These are phyloP conservation scores for Xerus rutilus DNA, from an alignment of 2,797 vertebrate genomes.

Conservation along the genomic window DNA sequence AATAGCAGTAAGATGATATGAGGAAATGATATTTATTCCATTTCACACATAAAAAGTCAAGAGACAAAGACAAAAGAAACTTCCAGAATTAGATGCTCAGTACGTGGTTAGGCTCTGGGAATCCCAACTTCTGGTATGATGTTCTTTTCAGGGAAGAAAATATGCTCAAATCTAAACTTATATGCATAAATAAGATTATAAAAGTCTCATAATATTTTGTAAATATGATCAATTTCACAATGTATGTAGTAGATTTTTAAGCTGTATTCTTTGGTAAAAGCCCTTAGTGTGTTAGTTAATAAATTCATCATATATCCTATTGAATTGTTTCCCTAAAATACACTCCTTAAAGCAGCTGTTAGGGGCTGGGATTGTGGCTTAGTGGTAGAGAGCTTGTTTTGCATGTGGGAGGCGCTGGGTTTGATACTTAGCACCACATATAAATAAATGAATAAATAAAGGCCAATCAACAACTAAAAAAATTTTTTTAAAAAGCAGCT, in stretches of 20 bases:
- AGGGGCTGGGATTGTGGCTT: background rate
- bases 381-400: no score
- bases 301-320: background rate
- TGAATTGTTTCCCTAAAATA: conserved; percentile 35
- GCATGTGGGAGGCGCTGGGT: no score
- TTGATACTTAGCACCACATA: no score
- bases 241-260: background rate
- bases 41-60: conserved; percentile 15
- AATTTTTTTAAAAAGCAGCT: background rate
- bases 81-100: background rate
- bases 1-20: background rate
- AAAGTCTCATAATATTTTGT: background rate
- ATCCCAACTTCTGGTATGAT: background rate
- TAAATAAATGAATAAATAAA: no score
- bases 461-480: no score
- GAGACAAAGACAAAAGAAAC: background rate
- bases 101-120: background rate
- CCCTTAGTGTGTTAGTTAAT: background rate
- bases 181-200: background rate
- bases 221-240: background rate
- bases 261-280: background rate
- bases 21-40: conserved; percentile 20
- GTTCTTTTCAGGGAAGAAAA: conserved; percentile 28
- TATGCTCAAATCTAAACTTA: background rate
- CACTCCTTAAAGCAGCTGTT: background rate